These are phyloP conservation scores for Sorex maritimensis DNA, from an alignment of 2,797 vertebrate genomes.

Conservation along the genomic window DNA sequence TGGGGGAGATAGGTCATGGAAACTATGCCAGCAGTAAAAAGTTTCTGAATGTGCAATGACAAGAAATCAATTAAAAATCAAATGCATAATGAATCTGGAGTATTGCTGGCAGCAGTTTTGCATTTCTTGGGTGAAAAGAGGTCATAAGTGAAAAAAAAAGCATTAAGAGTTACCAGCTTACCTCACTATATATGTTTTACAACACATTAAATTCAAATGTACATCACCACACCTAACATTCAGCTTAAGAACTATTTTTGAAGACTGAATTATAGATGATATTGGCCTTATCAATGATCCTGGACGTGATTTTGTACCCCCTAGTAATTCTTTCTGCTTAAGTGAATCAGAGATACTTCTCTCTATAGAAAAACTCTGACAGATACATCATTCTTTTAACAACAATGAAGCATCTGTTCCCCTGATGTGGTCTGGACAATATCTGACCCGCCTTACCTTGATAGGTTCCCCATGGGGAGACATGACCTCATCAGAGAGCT, in stretches of 20 bases:
- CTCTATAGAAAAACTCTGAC: not conserved
- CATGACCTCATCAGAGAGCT: slow-evolving; percentile 96
- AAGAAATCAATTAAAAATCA: too few relatives aligned
- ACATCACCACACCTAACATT: not conserved
- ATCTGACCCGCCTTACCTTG: slow-evolving; percentile 91
- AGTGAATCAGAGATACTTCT: not conserved
- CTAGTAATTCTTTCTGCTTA: not conserved
- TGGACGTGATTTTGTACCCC: not conserved
- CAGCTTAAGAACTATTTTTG: not conserved
- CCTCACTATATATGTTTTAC: too few relatives aligned
- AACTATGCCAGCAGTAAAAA: too few relatives aligned
- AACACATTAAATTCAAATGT: not conserved
- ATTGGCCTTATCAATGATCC: not conserved
- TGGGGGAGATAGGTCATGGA: too few relatives aligned
- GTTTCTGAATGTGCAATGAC: too few relatives aligned
- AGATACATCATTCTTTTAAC: not conserved
- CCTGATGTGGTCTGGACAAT: not conserved
- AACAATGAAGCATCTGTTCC: not conserved
- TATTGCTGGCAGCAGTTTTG: too few relatives aligned
- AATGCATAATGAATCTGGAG: too few relatives aligned
- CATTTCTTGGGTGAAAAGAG: too few relatives aligned
- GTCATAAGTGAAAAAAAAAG: too few relatives aligned
- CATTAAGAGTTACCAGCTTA: too few relatives aligned
- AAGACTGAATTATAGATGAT: not conserved
- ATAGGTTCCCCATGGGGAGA: slow-evolving; percentile 98